Percentiles rank a stretch among this genome's conserved stretches.
These are phyloP conservation scores for Acanthisitta chloris DNA, from an alignment of 2,113 vertebrate species.

Conservation along the genomic window DNA sequence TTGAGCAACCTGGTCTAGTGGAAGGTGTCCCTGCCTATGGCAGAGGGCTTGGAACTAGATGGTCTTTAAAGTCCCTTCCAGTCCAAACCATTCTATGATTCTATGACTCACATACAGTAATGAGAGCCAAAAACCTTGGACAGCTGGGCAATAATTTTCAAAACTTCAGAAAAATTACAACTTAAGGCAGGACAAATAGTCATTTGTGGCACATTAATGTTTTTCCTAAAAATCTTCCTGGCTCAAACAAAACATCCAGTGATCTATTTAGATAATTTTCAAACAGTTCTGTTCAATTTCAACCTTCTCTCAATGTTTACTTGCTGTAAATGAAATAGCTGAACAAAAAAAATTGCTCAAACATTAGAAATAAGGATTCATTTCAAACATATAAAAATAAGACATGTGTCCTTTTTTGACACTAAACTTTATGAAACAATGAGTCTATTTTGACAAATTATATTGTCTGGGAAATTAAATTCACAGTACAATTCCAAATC, in stretches of 20 bases:
- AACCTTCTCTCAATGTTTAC: background rate
- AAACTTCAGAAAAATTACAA: background rate
- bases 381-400: background rate
- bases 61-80: background rate
- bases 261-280: background rate
- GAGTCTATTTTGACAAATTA: background rate
- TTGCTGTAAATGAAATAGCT: background rate
- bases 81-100: background rate
- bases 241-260: background rate
- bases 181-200: background rate
- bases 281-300: background rate
- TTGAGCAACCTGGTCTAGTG: background rate
- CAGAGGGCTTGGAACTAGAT: background rate
- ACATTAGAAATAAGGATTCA: background rate
- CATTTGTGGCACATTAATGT: fast-evolving
- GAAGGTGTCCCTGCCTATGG: background rate
- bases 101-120: background rate
- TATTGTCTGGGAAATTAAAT: background rate
- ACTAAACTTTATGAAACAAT: background rate
- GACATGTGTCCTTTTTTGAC: background rate
- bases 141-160: background rate
- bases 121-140: background rate
- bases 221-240: background rate
- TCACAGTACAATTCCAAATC: background rate
- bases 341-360: background rate